These are phyloP conservation scores for Hylaea fasciaria DNA, from an alignment of 2,888 invertebrate genomes.

Conservation along the genomic window DNA sequence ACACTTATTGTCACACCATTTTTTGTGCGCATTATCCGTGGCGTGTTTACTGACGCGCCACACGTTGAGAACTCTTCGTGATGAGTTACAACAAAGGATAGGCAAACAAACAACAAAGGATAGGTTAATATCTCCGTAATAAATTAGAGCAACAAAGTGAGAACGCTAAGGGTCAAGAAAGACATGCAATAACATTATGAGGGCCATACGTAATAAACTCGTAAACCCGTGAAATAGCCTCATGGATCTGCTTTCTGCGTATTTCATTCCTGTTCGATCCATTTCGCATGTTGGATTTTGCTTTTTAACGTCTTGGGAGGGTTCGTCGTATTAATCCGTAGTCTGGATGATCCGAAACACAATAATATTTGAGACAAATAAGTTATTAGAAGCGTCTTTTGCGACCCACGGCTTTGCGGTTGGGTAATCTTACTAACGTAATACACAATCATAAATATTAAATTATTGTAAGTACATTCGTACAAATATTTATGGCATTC, in stretches of 20 bases:
- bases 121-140: slow-evolving; percentile 41
- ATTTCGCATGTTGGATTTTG: slow-evolving; percentile 35
- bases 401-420: slow-evolving; percentile 50
- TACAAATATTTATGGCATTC: neutral
- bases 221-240: slow-evolving; percentile 12
- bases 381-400: slow-evolving; percentile 58
- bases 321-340: slow-evolving; percentile 61
- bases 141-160: slow-evolving; percentile 41
- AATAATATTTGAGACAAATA: slow-evolving; percentile 64
- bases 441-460: slow-evolving; percentile 39
- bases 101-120: slow-evolving; percentile 37
- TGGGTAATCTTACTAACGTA: slow-evolving; percentile 45
- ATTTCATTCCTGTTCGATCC: slow-evolving; percentile 32
- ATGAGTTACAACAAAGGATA: slow-evolving; percentile 41
- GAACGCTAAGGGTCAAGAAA: slow-evolving; percentile 34
- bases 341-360: slow-evolving; percentile 71
- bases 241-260: slow-evolving; percentile 13
- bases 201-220: slow-evolving; percentile 31
- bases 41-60: slow-evolving; percentile 41
- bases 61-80: slow-evolving; percentile 39
- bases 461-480: slow-evolving; percentile 13
- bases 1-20: slow-evolving; percentile 44
- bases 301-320: slow-evolving; percentile 43
- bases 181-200: slow-evolving; percentile 34
- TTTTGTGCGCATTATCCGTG: slow-evolving; percentile 42